phyloP scores from a whole-genome alignment of 2,888 invertebrate species.

The Heteromyza rotundicornis region DNA sequence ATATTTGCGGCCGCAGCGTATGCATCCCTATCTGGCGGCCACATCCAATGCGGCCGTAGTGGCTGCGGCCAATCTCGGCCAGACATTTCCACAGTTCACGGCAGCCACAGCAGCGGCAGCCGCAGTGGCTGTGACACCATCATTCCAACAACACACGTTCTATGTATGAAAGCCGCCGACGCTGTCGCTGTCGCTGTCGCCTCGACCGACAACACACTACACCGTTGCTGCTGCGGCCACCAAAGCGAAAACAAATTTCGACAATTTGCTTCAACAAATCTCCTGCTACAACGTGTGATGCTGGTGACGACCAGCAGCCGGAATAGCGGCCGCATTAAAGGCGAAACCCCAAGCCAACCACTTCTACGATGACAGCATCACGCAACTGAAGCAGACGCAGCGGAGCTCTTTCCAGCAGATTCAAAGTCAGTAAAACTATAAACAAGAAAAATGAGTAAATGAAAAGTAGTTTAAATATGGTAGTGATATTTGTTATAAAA shows the following conservation, averaged over 20 bases:
- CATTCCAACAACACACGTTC: no score
- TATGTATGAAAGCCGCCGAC: no score
- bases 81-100: constrained; percentile 64
- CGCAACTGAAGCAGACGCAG: constrained; percentile 15
- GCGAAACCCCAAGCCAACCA: constrained; percentile 28
- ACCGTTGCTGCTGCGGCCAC: no score
- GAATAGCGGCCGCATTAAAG: constrained; percentile 11
- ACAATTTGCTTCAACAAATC: constrained; percentile 65
- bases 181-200: no score
- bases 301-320: constrained; percentile 6
- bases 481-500: constrained; percentile 62
- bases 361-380: constrained; percentile 8
- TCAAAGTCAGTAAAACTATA: constrained; percentile 8
- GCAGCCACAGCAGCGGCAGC: constrained; percentile 54
- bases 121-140: constrained; percentile 50
- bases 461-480: constrained; percentile 39
- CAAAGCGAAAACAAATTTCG: no score
- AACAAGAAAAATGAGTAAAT: constrained; percentile 18
- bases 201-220: no score
- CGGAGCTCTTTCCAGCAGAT: neutral
- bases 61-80: constrained; percentile 47
- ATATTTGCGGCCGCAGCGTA: constrained; percentile 67
- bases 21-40: constrained; percentile 67
- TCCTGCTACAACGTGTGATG: constrained; percentile 70
- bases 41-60: constrained; percentile 62